A percentile compares a stretch with the other conserved stretches of the same genome.
Conservation (phyloP, 2,888 invertebrate species). For the Ormyrus nitidulus region DNA sequence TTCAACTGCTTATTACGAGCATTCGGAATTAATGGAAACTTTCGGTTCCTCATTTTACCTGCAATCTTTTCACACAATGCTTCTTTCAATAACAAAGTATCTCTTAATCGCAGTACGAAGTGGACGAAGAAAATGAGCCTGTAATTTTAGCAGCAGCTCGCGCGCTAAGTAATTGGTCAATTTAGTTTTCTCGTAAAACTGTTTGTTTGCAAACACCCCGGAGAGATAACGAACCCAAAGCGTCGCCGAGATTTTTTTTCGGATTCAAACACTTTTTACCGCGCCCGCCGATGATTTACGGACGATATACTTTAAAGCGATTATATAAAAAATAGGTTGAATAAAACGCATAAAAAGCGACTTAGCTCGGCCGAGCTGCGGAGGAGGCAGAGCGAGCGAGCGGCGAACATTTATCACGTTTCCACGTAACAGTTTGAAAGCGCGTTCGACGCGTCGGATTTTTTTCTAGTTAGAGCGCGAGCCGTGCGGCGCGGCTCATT, state of each 20-base stretch:
- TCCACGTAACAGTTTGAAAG: conserved; percentile 21
- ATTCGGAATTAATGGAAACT: too few species aligned
- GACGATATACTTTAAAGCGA: background rate
- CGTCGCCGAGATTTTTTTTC: conserved; percentile 9
- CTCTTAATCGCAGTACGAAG: background rate
- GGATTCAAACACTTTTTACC: background rate
- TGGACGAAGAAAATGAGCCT: conserved; percentile 8
- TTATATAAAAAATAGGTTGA: background rate
- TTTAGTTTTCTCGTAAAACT: conserved; percentile 30
- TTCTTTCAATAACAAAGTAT: background rate
- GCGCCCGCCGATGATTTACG: background rate
- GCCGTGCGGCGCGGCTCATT: background rate
- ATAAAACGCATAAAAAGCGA: background rate
- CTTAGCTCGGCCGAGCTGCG: background rate
- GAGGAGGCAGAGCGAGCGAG: too few species aligned
- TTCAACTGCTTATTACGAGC: too few species aligned
- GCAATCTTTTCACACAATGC: background rate
- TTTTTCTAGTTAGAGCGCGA: background rate
- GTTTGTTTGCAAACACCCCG: background rate
- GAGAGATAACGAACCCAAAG: conserved; percentile 7
- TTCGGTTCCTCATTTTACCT: too few species aligned
- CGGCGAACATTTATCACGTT: conserved; percentile 23
- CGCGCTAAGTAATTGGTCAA: conserved; percentile 33
- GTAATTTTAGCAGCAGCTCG: conserved; percentile 15
- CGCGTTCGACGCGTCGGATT: background rate